phyloP scores from a whole-genome alignment of 1,140 invertebrate genomes.

The Drosophila oshimai region DNA sequence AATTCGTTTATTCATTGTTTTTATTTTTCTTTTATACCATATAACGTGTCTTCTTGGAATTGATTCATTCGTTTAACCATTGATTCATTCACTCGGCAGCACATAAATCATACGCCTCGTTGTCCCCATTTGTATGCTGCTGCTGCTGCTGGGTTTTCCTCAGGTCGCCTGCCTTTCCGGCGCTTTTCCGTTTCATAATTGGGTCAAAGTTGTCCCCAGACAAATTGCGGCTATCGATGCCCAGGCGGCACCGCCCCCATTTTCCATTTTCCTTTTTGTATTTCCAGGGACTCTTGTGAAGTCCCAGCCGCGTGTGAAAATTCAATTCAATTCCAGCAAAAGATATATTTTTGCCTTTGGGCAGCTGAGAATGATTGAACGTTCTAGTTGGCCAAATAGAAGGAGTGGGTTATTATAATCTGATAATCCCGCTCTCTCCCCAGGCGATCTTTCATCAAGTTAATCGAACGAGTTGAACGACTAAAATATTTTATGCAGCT shows the following conservation, averaged over 20 bases:
- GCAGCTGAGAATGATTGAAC: neutral
- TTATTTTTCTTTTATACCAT: neutral
- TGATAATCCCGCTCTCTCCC: neutral
- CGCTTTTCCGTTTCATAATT: slow-evolving; percentile 10
- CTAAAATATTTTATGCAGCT: neutral
- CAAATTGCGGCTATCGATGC: slow-evolving; percentile 25
- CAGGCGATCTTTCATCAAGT: neutral
- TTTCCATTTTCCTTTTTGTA: neutral
- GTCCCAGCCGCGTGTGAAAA: slow-evolving; percentile 23
- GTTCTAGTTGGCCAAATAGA: neutral
- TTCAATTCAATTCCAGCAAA: slow-evolving; percentile 7
- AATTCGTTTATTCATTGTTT: neutral
- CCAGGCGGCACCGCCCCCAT: neutral
- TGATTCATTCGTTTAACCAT: neutral
- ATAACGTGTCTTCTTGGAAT: neutral
- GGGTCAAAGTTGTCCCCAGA: slow-evolving; percentile 31
- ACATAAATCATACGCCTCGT: neutral
- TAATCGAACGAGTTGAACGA: neutral
- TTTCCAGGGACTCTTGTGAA: neutral
- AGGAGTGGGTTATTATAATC: neutral
- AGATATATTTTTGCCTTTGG: neutral
- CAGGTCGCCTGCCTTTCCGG: neutral
- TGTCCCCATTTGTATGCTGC: neutral
- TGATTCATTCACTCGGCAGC: neutral
- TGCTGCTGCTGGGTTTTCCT: neutral